Evolutionary conservation across 2,888 invertebrate species (phyloP).

Genomic region (Tiliacea aurago): DNA sequence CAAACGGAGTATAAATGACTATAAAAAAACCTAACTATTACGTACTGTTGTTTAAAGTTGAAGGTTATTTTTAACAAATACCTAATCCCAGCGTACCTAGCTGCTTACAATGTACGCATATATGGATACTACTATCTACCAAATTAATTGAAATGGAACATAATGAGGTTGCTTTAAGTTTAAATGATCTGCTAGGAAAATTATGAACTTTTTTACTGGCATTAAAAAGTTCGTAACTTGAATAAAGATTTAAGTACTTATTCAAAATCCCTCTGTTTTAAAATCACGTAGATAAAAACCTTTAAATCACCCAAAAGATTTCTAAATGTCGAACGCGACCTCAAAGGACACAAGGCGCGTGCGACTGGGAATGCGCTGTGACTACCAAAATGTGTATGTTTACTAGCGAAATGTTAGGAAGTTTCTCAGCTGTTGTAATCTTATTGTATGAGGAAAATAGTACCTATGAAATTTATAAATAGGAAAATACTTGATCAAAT

Average conservation of each 20-base stretch:
- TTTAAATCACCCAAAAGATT: constrained; percentile 67
- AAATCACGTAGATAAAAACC: constrained; percentile 55
- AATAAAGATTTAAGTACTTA: not conserved
- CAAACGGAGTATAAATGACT: no score
- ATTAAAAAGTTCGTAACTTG: not conserved
- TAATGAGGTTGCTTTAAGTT: not conserved
- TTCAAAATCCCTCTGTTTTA: not conserved
- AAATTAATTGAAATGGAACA: not conserved
- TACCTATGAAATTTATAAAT: not conserved
- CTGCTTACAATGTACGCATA: no score
- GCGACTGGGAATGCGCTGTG: constrained; percentile 61
- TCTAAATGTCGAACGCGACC: constrained; percentile 77
- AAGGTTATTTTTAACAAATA: not conserved
- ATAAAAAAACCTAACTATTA: not conserved
- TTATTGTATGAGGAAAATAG: constrained; percentile 21
- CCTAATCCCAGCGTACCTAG: no score
- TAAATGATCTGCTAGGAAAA: not conserved
- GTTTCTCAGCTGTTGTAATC: constrained; percentile 17
- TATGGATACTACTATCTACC: no score
- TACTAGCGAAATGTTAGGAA: constrained; percentile 55
- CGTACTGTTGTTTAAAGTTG: not conserved
- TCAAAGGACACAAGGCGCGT: constrained; percentile 74
- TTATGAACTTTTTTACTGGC: not conserved
- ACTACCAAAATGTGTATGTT: constrained; percentile 75
- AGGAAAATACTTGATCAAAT: constrained; percentile 28